Evolutionary conservation across 2,797 vertebrate genomes (phyloP).

Genomic region (Momotus momota): DNA sequence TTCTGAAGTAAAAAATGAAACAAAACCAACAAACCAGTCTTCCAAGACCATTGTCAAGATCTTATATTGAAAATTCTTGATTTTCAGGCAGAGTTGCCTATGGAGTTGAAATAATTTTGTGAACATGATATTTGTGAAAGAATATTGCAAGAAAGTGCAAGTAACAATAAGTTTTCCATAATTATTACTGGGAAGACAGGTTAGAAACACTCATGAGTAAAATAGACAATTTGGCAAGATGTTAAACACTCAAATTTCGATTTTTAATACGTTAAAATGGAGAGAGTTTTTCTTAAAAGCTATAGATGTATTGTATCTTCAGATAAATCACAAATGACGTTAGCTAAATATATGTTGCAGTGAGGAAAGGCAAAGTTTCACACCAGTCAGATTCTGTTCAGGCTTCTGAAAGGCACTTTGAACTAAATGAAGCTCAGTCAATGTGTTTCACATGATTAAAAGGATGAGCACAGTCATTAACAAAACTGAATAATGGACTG

Average conservation of each 20-base stretch:
- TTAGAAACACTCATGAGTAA: not conserved
- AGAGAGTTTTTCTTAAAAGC: not conserved
- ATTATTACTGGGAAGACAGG: not conserved
- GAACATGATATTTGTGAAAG: not conserved
- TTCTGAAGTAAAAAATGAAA: not conserved
- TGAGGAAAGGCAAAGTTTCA: constrained; percentile 49
- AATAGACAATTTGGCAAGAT: not conserved
- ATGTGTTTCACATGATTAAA: constrained; percentile 79
- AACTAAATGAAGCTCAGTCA: constrained; percentile 76
- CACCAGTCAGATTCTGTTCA: constrained; percentile 39
- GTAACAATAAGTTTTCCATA: not conserved
- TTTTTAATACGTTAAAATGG: not conserved
- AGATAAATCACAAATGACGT: not conserved
- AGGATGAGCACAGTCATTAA: constrained; percentile 80
- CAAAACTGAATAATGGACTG: constrained; percentile 80
- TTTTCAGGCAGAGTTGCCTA: not conserved
- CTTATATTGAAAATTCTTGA: not conserved
- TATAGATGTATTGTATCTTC: not conserved
- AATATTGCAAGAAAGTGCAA: not conserved
- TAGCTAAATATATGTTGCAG: not conserved
- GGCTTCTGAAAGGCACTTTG: constrained; percentile 81
- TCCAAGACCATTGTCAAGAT: not conserved
- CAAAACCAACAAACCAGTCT: not conserved
- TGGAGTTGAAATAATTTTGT: not conserved
- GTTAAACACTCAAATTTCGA: not conserved